phyloP scores from a whole-genome alignment of 2,113 vertebrate species.

The Mormyrus lacerda region DNA sequence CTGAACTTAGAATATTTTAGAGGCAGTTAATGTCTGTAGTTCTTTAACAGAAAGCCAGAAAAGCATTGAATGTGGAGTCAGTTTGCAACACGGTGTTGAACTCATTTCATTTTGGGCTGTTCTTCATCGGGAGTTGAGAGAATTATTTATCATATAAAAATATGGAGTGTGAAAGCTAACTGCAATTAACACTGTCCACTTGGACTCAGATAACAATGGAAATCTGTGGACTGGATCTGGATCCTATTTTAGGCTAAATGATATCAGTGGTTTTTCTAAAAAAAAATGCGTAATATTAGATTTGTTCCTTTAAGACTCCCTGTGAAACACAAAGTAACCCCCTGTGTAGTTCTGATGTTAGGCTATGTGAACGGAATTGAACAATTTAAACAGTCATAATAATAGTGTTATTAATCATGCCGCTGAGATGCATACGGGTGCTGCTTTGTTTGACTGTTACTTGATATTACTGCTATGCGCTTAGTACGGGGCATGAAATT shows the following conservation, averaged over 20 bases:
- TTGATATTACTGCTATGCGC: background rate
- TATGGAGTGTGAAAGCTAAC: background rate
- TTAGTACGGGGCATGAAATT: background rate
- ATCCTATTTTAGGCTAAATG: background rate
- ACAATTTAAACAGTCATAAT: background rate
- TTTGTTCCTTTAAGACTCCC: background rate
- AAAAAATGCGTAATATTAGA: background rate
- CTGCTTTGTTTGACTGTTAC: background rate
- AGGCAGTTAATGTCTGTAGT: background rate
- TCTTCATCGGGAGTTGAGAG: background rate
- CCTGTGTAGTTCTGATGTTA: background rate
- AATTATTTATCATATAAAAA: conserved; percentile 13
- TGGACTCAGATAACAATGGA: background rate
- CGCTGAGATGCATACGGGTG: background rate
- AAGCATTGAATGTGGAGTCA: background rate
- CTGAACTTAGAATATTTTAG: background rate
- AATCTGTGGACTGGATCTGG: background rate
- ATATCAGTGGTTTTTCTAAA: background rate
- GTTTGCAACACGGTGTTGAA: background rate
- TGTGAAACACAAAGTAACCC: background rate
- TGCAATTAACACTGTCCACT: background rate
- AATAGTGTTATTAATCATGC: background rate
- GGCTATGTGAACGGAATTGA: background rate
- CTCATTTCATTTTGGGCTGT: background rate
- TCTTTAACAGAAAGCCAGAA: background rate